Evolutionary conservation across 1,140 invertebrate species (phyloP), one percentile per base, ranked within the genome.

Genomic region (Pantala flavescens): DNA sequence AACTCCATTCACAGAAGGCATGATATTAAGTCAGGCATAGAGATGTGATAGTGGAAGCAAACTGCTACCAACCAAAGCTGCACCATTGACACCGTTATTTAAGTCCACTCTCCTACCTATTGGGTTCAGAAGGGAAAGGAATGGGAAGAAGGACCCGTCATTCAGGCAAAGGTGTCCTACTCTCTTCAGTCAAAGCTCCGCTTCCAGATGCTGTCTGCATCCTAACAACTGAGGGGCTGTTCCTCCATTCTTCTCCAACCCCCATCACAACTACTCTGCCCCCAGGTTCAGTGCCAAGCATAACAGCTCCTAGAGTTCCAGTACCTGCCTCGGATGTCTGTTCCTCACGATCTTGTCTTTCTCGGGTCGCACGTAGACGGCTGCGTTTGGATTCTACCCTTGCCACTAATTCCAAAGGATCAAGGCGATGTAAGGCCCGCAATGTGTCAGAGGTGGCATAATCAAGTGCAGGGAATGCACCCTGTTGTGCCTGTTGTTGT

Each of bases 371-470:
- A 63, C 49, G 49, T 19, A 63, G 49, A 12, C 49, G 49, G n/a
- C 49, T 63, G 49, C 49, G 49, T 63, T 63, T 63, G n/a, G 49
- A 63, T 63, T 63, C 49, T 63, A 63, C 49, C n/a, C 49, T 16
- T 19, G 49, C 49, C 49, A 63, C 49, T 21, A 63, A 14, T 21
- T 63, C 49, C 49, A 63, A 63, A 21, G 49, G 49, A 21, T 63
- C 49, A 21, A 63, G 49, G 3, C 49, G 49, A 21, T 63, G 49
- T 16, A 63, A 21, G n/a, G 49, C 49, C n/a, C 49, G 49, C 14
- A 63, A 21, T 16, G 49, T 63, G 49, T 63, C 49, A 63, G 49
- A 63, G 49, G 49, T 63, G 49, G 49, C 49, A 63, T 63, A 63
- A 12, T 63, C 49, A 21, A 63, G 49, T 21, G n/a, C 16, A 63